phyloP scores from a whole-genome alignment of 2,888 invertebrate species.

The Itoplectis maculator region DNA sequence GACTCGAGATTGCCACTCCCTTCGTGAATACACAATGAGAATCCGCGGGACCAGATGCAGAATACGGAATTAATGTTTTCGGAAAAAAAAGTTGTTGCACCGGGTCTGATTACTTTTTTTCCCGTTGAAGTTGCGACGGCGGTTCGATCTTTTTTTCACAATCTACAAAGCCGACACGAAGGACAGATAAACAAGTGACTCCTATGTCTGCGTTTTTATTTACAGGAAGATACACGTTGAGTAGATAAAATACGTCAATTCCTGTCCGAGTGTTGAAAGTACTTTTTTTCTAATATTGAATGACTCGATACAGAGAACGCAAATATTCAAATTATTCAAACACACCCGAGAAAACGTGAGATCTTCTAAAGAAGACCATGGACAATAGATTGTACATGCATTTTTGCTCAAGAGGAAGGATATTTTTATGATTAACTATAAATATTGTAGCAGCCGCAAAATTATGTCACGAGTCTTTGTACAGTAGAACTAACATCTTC shows the following conservation, averaged over 20 bases:
- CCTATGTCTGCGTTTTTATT: not conserved
- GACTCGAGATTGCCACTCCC: slow-evolving; percentile 39
- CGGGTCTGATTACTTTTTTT: not conserved
- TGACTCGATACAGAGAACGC: too few species aligned
- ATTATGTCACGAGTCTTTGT: too few species aligned
- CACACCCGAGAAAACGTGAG: too few species aligned
- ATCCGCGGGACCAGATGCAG: slow-evolving; percentile 3
- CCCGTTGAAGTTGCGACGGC: not conserved
- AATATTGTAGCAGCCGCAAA: too few species aligned
- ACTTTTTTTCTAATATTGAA: too few species aligned
- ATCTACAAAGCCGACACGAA: not conserved
- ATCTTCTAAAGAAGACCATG: too few species aligned
- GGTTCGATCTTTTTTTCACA: not conserved
- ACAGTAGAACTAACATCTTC: too few species aligned
- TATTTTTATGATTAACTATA: too few species aligned
- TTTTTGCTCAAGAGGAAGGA: too few species aligned
- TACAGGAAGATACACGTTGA: not conserved
- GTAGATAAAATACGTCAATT: not conserved
- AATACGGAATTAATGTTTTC: not conserved
- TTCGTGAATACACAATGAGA: slow-evolving; percentile 26
- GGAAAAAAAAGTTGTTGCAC: not conserved
- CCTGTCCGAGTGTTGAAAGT: too few species aligned
- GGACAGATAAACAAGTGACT: not conserved
- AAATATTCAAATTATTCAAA: too few species aligned
- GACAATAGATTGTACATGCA: too few species aligned